Conservation (phyloP, 2,888 invertebrate species). For the Mythimna lalbum region DNA sequence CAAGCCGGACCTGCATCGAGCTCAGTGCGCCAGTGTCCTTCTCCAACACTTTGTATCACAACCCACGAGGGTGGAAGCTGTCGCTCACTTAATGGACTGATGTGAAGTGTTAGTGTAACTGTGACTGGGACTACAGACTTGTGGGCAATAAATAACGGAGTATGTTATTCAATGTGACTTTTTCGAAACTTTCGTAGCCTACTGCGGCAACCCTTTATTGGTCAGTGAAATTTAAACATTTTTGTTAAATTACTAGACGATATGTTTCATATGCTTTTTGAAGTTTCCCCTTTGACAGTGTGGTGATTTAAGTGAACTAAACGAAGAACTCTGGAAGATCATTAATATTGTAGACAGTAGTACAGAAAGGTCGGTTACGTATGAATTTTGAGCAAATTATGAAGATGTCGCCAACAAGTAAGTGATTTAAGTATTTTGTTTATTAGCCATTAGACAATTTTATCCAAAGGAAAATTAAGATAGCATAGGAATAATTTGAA, state of each 20-base stretch:
- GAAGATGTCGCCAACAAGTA: slow-evolving; percentile 20
- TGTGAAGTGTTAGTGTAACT: slow-evolving; percentile 43
- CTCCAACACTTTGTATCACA: slow-evolving; percentile 35
- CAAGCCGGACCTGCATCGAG: slow-evolving; percentile 64
- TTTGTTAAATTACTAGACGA: neutral
- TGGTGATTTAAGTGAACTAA: slow-evolving; percentile 21
- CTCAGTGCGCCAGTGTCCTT: slow-evolving; percentile 49
- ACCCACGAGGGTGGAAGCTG: slow-evolving; percentile 34
- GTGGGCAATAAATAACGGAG: slow-evolving; percentile 4
- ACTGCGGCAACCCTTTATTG: neutral
- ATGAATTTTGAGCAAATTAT: slow-evolving; percentile 1
- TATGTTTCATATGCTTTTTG: slow-evolving; percentile 1
- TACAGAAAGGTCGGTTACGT: neutral
- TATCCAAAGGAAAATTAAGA: neutral
- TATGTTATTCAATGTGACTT: slow-evolving; percentile 18
- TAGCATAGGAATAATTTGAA: too few species aligned
- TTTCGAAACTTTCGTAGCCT: slow-evolving; percentile 8
- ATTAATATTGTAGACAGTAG: neutral
- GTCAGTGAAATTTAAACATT: slow-evolving; percentile 9
- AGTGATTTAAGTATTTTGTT: slow-evolving; percentile 11
- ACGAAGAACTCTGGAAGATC: neutral
- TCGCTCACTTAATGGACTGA: slow-evolving; percentile 25
- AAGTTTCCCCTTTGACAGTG: slow-evolving; percentile 10
- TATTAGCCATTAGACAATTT: neutral
- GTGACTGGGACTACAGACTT: slow-evolving; percentile 27